phyloP scores from a whole-genome alignment of 2,888 invertebrate genomes.

The Aproaerema taeniolella region DNA sequence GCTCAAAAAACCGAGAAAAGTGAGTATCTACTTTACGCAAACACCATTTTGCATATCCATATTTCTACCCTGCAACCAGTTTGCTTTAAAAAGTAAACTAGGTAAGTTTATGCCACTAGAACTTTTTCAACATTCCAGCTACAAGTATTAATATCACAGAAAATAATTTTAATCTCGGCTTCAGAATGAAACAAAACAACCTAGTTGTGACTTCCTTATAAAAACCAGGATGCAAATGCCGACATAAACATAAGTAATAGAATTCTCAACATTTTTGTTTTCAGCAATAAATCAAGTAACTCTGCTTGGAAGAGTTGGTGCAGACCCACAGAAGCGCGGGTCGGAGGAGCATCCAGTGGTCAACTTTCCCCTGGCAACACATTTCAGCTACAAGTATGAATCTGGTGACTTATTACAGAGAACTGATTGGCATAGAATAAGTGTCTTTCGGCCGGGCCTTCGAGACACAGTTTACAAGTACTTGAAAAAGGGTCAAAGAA shows the following conservation, averaged over 20 bases:
- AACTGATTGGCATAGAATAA: conserved; percentile 94
- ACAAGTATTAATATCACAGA: no score
- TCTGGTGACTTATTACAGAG: conserved; percentile 88
- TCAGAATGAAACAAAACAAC: no score
- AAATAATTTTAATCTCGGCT: no score
- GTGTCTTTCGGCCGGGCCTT: conserved; percentile 90
- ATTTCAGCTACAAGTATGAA: conserved; percentile 88
- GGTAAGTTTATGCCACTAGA: no score
- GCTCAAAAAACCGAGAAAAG: conserved; percentile 60
- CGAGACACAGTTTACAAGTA: conserved; percentile 87
- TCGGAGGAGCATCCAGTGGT: conserved; percentile 89
- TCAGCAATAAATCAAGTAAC: conserved; percentile 88
- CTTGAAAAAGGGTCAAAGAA: conserved; percentile 90
- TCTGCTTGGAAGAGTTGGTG: conserved; percentile 90
- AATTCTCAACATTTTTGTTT: no score
- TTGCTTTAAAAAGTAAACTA: no score
- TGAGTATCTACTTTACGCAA: no score
- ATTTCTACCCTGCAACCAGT: no score
- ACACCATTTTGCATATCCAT: no score
- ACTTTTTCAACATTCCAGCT: background rate
- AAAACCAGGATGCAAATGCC: no score
- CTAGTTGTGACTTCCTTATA: no score
- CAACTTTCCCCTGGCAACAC: conserved; percentile 93
- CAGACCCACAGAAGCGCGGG: conserved; percentile 92
- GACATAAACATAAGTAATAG: no score